A percentile compares a stretch with the other conserved stretches of the same genome.
These are phyloP conservation scores for Nymphalis c-album DNA, from an alignment of 2,888 invertebrate genomes.

Conservation along the genomic window DNA sequence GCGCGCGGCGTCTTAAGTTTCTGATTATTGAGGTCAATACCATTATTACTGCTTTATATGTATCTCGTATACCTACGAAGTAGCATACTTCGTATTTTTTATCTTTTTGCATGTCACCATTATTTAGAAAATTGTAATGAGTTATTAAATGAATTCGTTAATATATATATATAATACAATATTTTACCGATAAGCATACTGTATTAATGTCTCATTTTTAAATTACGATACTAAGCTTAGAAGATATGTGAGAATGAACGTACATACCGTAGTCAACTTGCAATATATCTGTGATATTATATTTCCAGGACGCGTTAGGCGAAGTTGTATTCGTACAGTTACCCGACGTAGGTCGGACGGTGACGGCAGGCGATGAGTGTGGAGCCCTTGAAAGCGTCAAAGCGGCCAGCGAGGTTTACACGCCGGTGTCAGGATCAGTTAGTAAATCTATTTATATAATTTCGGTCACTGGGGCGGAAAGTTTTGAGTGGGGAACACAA, in stretches of 20 bases:
- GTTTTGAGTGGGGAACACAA: neutral
- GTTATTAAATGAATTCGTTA: neutral
- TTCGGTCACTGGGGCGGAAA: neutral
- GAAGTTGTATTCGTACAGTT: conserved; percentile 94
- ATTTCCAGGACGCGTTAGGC: conserved; percentile 89
- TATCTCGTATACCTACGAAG: conserved; percentile 1
- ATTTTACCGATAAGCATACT: too few species aligned
- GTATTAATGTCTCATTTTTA: too few species aligned
- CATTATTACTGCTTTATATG: conserved; percentile 8
- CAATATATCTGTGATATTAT: neutral
- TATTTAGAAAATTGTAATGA: neutral
- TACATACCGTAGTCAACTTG: too few species aligned
- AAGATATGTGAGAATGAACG: too few species aligned
- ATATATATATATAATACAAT: neutral
- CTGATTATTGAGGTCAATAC: conserved; percentile 20
- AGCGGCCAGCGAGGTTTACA: conserved; percentile 93
- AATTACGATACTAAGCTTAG: too few species aligned
- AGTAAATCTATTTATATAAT: conserved; percentile 34
- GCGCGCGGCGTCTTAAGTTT: neutral
- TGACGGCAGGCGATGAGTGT: conserved; percentile 88
- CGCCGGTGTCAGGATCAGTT: conserved; percentile 89
- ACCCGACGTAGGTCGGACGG: conserved; percentile 83
- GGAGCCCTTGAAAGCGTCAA: conserved; percentile 96
- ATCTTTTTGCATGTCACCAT: neutral
- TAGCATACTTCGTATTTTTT: neutral